Conservation (phyloP, 2,888 invertebrate genomes). For the Therioaphis trifolii region DNA sequence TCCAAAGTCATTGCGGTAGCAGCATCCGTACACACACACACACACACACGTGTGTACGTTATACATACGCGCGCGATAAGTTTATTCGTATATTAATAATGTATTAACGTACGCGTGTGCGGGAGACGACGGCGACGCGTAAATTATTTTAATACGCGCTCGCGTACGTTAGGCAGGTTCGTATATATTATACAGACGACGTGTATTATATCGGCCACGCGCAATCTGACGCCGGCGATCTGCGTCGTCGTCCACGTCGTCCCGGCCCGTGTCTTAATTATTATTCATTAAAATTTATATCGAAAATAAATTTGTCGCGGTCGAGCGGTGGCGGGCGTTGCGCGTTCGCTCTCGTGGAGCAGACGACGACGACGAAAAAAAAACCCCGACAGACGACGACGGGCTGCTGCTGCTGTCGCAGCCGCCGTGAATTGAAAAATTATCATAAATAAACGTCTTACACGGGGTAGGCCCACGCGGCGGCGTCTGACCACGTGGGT, state of each 20-base stretch:
- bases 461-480: slow-evolving; percentile 30
- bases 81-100: slow-evolving; percentile 12
- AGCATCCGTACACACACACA: not conserved
- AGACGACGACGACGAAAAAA: not conserved
- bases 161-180: too few species aligned
- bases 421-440: not conserved
- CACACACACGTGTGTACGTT: not conserved
- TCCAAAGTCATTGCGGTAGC: slow-evolving; percentile 32
- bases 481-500: slow-evolving; percentile 45
- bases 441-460: slow-evolving; percentile 43
- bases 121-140: not conserved
- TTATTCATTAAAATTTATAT: slow-evolving; percentile 43
- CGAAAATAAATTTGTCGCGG: slow-evolving; percentile 41
- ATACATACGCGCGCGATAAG: not conserved
- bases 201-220: not conserved
- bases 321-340: too few species aligned
- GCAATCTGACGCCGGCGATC: slow-evolving; percentile 35
- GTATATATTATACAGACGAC: not conserved
- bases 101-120: not conserved
- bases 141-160: slow-evolving; percentile 26
- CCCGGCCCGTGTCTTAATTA: slow-evolving; percentile 36
- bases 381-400: not conserved
- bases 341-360: not conserved
- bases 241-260: not conserved
- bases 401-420: not conserved